These are phyloP conservation scores for Ernsta delagoae DNA, from an alignment of 2,888 invertebrate species.

Conservation along the genomic window DNA sequence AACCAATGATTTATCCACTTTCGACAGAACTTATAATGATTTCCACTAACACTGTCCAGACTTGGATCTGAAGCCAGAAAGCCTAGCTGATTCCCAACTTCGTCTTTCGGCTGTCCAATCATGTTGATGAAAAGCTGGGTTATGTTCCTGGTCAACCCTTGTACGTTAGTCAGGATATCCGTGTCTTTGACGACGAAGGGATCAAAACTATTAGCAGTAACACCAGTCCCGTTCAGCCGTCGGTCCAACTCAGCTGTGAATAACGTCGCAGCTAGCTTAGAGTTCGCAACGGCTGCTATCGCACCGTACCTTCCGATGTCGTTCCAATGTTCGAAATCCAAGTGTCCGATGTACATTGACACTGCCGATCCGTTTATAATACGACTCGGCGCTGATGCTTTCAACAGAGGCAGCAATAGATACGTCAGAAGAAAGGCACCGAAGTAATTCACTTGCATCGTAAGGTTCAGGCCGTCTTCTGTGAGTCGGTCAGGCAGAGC, in stretches of 20 bases:
- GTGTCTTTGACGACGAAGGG: constrained; percentile 70
- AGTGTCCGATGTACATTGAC: constrained; percentile 79
- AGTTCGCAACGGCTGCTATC: constrained; percentile 59
- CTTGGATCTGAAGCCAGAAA: constrained; percentile 63
- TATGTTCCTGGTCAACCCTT: constrained; percentile 50
- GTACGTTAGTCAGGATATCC: constrained; percentile 57
- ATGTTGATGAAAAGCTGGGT: constrained; percentile 57
- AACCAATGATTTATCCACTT: constrained; percentile 66
- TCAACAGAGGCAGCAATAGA: constrained; percentile 84
- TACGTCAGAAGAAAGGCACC: constrained; percentile 90
- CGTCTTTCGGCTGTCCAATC: constrained; percentile 65
- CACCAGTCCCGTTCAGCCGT: constrained; percentile 80
- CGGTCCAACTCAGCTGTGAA: constrained; percentile 86
- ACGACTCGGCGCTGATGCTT: constrained; percentile 83
- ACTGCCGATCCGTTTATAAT: constrained; percentile 87
- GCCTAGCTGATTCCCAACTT: constrained; percentile 64
- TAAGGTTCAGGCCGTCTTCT: constrained; percentile 86
- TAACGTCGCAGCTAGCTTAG: constrained; percentile 86
- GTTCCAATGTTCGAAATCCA: constrained; percentile 71
- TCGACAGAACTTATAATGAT: constrained; percentile 66
- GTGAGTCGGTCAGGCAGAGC: constrained; percentile 75
- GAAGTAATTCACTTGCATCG: constrained; percentile 89
- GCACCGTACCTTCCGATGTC: constrained; percentile 62
- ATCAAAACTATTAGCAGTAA: constrained; percentile 88
- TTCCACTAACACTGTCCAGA: constrained; percentile 59